These are phyloP conservation scores for Conus betulinus DNA, from an alignment of 1,140 invertebrate species.

Conservation along the genomic window DNA sequence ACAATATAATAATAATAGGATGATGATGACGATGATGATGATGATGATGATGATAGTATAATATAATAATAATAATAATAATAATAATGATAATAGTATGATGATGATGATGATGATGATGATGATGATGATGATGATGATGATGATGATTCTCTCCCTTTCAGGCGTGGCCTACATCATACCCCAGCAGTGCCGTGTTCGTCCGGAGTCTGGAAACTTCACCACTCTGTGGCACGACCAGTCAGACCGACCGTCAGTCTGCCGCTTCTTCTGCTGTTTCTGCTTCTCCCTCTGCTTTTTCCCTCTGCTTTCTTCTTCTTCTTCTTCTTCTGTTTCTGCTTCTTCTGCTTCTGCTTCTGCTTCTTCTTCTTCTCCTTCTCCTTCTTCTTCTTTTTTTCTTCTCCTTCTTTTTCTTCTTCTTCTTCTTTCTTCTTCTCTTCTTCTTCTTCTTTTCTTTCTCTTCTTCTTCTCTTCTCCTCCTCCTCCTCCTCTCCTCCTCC, in stretches of 20 bases:
- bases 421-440: too few species aligned
- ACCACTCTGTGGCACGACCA: conserved; percentile 23
- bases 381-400: too few species aligned
- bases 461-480: too few species aligned
- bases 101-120: conserved; percentile 17
- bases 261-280: background rate
- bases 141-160: background rate
- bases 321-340: too few species aligned
- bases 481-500: too few species aligned
- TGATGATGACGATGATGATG: too few species aligned
- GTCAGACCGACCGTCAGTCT: conserved; percentile 18
- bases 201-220: conserved; percentile 25
- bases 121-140: conserved; percentile 18
- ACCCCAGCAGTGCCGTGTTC: conserved; percentile 19
- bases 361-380: too few species aligned
- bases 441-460: too few species aligned
- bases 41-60: background rate
- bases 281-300: too few species aligned
- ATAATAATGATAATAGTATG: background rate
- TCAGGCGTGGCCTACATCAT: conserved; percentile 27
- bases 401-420: too few species aligned
- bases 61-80: conserved; percentile 6
- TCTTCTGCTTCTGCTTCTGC: background rate
- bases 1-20: too few species aligned
- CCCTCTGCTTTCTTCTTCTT: too few species aligned